Evolutionary conservation across 2,888 invertebrate species (phyloP).

Genomic region (Polyploca ridens): DNA sequence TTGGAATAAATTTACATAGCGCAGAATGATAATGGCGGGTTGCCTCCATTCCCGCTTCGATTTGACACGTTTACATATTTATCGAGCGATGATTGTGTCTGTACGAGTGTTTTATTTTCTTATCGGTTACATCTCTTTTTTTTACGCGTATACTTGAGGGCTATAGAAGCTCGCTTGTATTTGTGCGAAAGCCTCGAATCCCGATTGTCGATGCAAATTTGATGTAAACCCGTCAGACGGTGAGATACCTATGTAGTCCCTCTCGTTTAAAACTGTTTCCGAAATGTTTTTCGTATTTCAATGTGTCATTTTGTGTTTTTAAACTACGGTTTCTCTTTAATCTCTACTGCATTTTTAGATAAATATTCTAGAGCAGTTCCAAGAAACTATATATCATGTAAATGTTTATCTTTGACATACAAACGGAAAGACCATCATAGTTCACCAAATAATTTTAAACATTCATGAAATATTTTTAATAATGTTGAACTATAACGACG

Average conservation of each 20-base stretch:
- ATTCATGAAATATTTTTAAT: constrained; percentile 1
- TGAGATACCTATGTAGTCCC: background rate
- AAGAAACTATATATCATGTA: background rate
- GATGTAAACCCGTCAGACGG: constrained; percentile 16
- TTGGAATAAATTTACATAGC: constrained; percentile 84
- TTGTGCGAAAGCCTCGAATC: constrained; percentile 14
- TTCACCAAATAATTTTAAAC: background rate
- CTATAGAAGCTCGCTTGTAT: constrained; percentile 5
- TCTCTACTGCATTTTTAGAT: no score
- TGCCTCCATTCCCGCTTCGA: constrained; percentile 66
- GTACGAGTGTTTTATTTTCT: constrained; percentile 50
- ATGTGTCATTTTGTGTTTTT: constrained; percentile 10
- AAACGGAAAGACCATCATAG: background rate
- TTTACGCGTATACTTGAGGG: constrained; percentile 4
- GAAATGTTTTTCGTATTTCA: constrained; percentile 11
- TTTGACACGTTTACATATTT: constrained; percentile 80
- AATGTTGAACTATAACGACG: background rate
- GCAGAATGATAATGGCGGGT: constrained; percentile 70
- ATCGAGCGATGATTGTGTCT: constrained; percentile 70
- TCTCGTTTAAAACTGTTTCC: constrained; percentile 5
- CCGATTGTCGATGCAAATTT: constrained; percentile 27
- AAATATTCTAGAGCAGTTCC: background rate
- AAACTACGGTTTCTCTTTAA: background rate
- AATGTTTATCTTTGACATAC: background rate
- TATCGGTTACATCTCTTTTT: constrained; percentile 23